phyloP scores from a whole-genome alignment of 2,797 vertebrate genomes.

The Hydrocynus forskahlii region DNA sequence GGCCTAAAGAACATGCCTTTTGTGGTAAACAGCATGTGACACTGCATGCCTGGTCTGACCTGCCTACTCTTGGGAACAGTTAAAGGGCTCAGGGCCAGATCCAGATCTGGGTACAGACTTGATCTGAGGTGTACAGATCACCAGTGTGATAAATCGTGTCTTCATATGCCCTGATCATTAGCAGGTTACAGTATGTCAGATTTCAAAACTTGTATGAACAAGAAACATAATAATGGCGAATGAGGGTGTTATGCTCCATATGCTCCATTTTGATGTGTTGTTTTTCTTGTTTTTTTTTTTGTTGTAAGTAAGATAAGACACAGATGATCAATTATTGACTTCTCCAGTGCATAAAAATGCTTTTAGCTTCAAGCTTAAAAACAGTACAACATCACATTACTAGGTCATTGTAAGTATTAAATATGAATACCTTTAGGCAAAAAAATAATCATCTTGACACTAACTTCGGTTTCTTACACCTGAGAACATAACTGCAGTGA shows the following conservation, averaged over 20 bases:
- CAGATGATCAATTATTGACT: neutral
- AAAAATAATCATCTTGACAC: no score
- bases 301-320: neutral
- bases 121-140: neutral
- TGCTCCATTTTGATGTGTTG: no score
- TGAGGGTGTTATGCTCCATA: neutral
- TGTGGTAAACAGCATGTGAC: neutral
- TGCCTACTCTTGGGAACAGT: neutral
- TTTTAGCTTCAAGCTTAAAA: neutral
- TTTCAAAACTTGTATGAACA: neutral
- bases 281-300: neutral
- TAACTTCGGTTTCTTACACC: no score
- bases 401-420: neutral
- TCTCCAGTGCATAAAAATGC: neutral
- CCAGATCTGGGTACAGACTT: neutral
- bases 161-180: neutral
- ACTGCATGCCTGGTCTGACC: conserved; percentile 13
- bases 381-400: neutral
- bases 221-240: neutral
- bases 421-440: neutral
- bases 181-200: neutral
- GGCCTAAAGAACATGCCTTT: neutral
- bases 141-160: neutral
- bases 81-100: neutral
- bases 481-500: no score